A percentile compares a stretch with the other conserved stretches of the same genome.
Evolutionary conservation across 2,797 vertebrate species (phyloP).

Genomic region (Falco cherrug): DNA sequence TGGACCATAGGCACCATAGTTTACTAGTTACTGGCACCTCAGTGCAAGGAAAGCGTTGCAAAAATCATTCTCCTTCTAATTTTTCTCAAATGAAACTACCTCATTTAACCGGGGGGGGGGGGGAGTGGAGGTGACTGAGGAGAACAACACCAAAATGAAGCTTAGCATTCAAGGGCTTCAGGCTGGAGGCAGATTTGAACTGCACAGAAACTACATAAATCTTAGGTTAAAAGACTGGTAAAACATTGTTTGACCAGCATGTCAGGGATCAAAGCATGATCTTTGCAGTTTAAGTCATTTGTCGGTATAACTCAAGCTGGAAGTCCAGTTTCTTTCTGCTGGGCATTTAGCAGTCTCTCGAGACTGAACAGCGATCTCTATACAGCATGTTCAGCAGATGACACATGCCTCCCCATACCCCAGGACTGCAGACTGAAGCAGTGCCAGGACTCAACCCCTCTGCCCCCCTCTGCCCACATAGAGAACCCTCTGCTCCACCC

Average conservation of each 20-base stretch:
- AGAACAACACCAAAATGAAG: neutral
- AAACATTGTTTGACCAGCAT: neutral
- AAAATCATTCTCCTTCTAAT: neutral
- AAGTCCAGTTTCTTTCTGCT: neutral
- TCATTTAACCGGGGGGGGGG: neutral
- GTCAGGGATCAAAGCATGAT: neutral
- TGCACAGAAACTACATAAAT: neutral
- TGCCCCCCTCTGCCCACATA: neutral
- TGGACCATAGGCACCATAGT: neutral
- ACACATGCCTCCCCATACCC: neutral
- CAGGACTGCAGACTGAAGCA: fast-evolving
- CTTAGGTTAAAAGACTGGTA: neutral
- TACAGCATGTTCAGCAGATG: neutral
- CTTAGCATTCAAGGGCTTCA: neutral
- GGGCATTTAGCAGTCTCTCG: neutral
- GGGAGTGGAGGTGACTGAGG: too few relatives aligned
- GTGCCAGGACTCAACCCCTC: neutral
- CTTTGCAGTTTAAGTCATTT: neutral
- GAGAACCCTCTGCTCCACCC: neutral
- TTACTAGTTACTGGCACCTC: neutral
- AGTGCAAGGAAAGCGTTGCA: neutral
- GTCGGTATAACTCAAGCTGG: neutral
- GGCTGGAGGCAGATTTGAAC: neutral
- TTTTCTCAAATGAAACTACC: neutral
- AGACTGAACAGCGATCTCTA: neutral